Evolutionary conservation across 2,797 vertebrate genomes (phyloP).

Genomic region (Coccyzus lansbergi): DNA sequence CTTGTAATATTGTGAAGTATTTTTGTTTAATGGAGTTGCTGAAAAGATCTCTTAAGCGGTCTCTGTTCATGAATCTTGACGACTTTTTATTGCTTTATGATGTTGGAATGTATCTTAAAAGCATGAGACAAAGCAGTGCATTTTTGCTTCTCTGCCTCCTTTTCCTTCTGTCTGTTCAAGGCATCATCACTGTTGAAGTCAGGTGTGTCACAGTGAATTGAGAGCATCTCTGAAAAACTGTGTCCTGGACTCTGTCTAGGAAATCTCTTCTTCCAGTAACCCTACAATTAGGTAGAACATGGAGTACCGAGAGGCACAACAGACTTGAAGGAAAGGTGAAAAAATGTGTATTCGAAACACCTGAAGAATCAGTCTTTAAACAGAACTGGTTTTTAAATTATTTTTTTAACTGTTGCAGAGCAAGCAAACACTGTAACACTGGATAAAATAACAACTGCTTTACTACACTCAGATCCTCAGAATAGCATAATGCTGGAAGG

Average conservation of each 20-base stretch:
- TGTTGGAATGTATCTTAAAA: background rate
- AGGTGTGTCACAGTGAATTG: background rate
- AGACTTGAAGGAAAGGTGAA: background rate
- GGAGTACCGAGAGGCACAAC: background rate
- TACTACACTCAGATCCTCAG: background rate
- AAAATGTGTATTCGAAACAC: background rate
- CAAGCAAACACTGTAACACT: background rate
- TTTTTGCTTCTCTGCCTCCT: background rate
- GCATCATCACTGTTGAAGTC: background rate
- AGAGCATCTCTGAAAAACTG: background rate
- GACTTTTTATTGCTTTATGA: background rate
- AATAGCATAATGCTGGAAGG: background rate
- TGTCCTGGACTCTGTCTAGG: background rate
- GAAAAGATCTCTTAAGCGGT: background rate
- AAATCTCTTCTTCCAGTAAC: conserved; percentile 5
- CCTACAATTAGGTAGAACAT: background rate
- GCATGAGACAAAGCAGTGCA: background rate
- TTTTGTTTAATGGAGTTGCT: background rate
- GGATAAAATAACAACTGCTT: background rate
- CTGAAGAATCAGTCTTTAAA: background rate
- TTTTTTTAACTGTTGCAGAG: background rate
- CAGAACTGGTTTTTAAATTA: background rate
- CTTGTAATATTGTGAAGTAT: background rate
- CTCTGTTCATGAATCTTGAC: background rate
- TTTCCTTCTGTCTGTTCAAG: background rate